Conservation (phyloP, 1,140 invertebrate genomes). For the Drosophila gunungcola region DNA sequence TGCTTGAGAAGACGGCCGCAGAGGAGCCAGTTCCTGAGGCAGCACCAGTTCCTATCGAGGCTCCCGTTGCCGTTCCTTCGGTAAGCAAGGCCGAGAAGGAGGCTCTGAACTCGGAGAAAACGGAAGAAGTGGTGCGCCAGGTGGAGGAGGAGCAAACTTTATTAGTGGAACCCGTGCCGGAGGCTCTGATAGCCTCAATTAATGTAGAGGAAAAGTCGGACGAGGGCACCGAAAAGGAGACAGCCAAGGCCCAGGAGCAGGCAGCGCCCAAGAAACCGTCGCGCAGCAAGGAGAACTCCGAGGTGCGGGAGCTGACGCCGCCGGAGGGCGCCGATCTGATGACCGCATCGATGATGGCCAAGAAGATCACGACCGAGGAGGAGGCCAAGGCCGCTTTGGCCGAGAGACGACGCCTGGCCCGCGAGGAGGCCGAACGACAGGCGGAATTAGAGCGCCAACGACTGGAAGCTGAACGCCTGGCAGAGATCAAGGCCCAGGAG, state of each 20-base stretch:
- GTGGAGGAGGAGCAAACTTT: constrained; percentile 28
- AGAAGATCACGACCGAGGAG: constrained; percentile 92
- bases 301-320: constrained; percentile 77
- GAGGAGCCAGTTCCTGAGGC: constrained; percentile 33
- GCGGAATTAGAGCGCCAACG: constrained; percentile 92
- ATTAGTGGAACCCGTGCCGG: constrained; percentile 12
- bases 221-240: constrained; percentile 84
- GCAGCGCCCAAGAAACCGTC: constrained; percentile 49
- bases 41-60: constrained; percentile 17
- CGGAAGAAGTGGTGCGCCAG: constrained; percentile 74
- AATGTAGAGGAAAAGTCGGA: constrained; percentile 79
- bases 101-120: constrained; percentile 78
- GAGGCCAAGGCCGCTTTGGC: constrained; percentile 95
- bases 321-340: constrained; percentile 72
- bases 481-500: constrained; percentile 90
- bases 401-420: constrained; percentile 91
- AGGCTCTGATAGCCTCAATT: constrained; percentile 35
- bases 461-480: constrained; percentile 90
- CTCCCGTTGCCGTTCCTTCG: constrained; percentile 5
- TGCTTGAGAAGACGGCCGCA: constrained; percentile 4
- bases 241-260: constrained; percentile 39
- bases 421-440: constrained; percentile 94
- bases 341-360: constrained; percentile 88
- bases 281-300: constrained; percentile 81
- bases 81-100: constrained; percentile 84